phyloP scores from a whole-genome alignment of 2,888 invertebrate genomes.

The Chromoteleia sp. region DNA sequence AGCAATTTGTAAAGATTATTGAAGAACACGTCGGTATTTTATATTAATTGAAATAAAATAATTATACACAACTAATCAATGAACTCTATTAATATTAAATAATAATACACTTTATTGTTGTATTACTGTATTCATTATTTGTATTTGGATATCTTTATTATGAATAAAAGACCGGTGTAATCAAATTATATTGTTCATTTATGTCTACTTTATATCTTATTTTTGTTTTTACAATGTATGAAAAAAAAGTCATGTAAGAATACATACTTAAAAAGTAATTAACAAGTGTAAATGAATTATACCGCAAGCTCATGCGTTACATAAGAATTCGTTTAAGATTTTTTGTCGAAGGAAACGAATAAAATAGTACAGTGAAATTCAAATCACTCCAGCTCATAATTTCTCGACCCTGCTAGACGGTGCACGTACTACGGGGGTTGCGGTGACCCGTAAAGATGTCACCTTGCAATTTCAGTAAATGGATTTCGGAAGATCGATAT shows the following conservation, averaged over 20 bases:
- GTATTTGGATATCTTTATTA: too few species aligned
- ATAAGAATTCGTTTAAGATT: slow-evolving; percentile 11
- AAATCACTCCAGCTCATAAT: slow-evolving; percentile 53
- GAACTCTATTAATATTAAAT: too few species aligned
- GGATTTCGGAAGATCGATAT: slow-evolving; percentile 69
- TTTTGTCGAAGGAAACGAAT: slow-evolving; percentile 18
- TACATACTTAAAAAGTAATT: background rate
- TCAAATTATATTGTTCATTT: too few species aligned
- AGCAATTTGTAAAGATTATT: background rate
- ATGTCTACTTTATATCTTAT: too few species aligned
- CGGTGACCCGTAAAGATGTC: slow-evolving; percentile 68
- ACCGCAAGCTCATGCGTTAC: background rate
- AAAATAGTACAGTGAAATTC: slow-evolving; percentile 45
- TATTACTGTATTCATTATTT: too few species aligned
- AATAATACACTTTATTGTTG: too few species aligned
- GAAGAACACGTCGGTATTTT: background rate
- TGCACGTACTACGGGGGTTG: slow-evolving; percentile 45
- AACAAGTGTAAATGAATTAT: background rate
- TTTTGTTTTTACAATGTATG: too few species aligned
- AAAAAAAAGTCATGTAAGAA: background rate
- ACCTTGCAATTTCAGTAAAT: slow-evolving; percentile 69
- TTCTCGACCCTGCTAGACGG: slow-evolving; percentile 40
- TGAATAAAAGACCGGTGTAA: too few species aligned
- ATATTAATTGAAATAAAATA: background rate
- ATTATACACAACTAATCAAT: too few species aligned